Conservation (phyloP, 2,888 invertebrate genomes). For the Epirrita christyi region DNA sequence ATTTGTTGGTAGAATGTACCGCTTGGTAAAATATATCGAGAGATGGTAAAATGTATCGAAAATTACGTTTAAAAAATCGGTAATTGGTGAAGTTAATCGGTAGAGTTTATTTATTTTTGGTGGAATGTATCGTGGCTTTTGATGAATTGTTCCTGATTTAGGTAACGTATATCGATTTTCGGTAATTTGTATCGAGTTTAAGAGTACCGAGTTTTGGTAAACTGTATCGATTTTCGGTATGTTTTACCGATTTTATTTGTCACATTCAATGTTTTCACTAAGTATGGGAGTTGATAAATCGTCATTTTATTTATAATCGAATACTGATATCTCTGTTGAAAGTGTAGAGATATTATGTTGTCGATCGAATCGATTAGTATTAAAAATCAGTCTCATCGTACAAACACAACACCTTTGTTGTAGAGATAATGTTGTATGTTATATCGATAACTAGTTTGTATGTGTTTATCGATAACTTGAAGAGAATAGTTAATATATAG, state of each 20-base stretch:
- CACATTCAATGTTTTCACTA: background rate
- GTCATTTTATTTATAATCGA: slow-evolving; percentile 16
- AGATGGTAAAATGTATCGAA: slow-evolving; percentile 9
- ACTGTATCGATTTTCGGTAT: background rate
- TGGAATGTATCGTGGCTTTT: no score
- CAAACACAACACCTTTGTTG: slow-evolving; percentile 9
- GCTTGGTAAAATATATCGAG: slow-evolving; percentile 10
- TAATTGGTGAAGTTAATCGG: background rate
- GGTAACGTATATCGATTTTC: background rate
- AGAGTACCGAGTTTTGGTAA: background rate
- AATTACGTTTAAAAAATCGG: background rate
- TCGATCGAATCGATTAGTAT: slow-evolving; percentile 13
- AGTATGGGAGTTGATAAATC: slow-evolving; percentile 1
- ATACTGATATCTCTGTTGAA: slow-evolving; percentile 1
- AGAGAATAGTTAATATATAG: slow-evolving; percentile 12
- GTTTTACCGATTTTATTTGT: background rate
- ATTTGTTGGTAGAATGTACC: slow-evolving; percentile 19
- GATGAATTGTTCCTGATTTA: no score
- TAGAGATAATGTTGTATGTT: slow-evolving; percentile 26
- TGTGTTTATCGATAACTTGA: slow-evolving; percentile 13
- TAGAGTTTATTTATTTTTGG: background rate
- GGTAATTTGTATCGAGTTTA: background rate
- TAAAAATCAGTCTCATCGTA: slow-evolving; percentile 25
- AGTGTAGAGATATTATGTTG: slow-evolving; percentile 24
- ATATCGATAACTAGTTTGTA: slow-evolving; percentile 17